phyloP scores from a whole-genome alignment of 2,113 vertebrate species.

The Crotalus helleri region DNA sequence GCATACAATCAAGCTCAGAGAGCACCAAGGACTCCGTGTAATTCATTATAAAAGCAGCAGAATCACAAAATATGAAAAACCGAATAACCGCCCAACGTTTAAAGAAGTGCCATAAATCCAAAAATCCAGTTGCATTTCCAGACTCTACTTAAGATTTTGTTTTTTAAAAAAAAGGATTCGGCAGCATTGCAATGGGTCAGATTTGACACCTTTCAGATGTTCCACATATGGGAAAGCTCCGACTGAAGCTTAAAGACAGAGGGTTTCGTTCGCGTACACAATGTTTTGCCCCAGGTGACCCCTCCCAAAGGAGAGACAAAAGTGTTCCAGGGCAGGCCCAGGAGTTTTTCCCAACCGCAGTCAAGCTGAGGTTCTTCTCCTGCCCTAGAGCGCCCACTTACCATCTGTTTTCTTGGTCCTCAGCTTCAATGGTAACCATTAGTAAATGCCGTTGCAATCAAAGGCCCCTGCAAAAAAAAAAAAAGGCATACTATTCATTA shows the following conservation, averaged over 20 bases:
- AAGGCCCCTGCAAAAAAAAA: constrained; percentile 80
- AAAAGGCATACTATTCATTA: constrained; percentile 39
- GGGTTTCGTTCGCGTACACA: not conserved
- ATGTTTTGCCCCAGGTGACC: not conserved
- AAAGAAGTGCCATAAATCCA: too few species aligned
- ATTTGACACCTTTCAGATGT: not conserved
- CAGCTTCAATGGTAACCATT: constrained; percentile 97
- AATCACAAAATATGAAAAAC: too few species aligned
- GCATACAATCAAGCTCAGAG: too few species aligned
- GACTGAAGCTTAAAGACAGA: not conserved
- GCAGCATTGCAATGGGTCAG: not conserved
- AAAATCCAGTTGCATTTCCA: too few species aligned
- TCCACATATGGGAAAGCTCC: not conserved
- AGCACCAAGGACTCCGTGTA: too few species aligned
- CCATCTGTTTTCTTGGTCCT: constrained; percentile 74
- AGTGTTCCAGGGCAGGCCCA: not conserved
- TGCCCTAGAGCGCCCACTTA: constrained; percentile 54
- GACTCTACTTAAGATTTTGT: too few species aligned
- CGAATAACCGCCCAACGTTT: too few species aligned
- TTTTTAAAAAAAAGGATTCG: not conserved
- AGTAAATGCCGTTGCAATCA: constrained; percentile 99
- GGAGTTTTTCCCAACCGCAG: not conserved
- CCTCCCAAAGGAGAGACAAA: not conserved
- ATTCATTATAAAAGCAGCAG: too few species aligned
- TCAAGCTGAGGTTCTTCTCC: not conserved